Evolutionary conservation across 2,888 invertebrate species (phyloP), one percentile per base, ranked within the genome.

Genomic region (Melanargia galathea): DNA sequence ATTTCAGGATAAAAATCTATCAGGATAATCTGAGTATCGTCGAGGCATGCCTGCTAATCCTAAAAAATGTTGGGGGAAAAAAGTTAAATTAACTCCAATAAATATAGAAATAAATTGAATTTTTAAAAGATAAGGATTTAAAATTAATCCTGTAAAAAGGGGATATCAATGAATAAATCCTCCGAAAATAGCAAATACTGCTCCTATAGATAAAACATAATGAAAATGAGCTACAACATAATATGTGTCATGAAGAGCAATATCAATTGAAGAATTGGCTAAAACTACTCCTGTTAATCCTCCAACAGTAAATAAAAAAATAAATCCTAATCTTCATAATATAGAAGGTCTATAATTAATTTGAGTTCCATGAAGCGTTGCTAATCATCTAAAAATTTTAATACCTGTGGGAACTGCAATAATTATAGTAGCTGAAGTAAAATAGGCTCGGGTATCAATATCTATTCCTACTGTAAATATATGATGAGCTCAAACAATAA

Each of bases 391-490:
- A 86, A 96, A 96, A 88, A 96, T 93, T 93, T 96, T 96, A 92
- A 96, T 95, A 72, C 96, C 96, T 18, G 96, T 96, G 0, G 96
- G 96, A 0, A 96, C 93, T 0, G 95, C 96, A 95, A 96, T 96
- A 93, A 96, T 95, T 93, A 96, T 96, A 18, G 96, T 96, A 0
- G 95, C 96, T 51, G 96, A 94, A 0, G 96, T 96, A 83, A 96
- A 96, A 82, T 96, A 96, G 22, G 96, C 96, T 84, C 96, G 95
- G 0, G 95, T 95, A 85, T 96, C 96, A 65, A 96, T 94, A 86
- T 96, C 96, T 93, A 96, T 94, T 0, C 96, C 96, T 38, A 96
- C 94, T 2, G 96, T 96, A 85, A 96, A 97, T 93, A 96, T 96
- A 81, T 96, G 96, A 81, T 96, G 96, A 8, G 95, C 95, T 92